These are phyloP conservation scores for Podarcis raffonei DNA, from an alignment of 2,113 vertebrate genomes.

Conservation along the genomic window DNA sequence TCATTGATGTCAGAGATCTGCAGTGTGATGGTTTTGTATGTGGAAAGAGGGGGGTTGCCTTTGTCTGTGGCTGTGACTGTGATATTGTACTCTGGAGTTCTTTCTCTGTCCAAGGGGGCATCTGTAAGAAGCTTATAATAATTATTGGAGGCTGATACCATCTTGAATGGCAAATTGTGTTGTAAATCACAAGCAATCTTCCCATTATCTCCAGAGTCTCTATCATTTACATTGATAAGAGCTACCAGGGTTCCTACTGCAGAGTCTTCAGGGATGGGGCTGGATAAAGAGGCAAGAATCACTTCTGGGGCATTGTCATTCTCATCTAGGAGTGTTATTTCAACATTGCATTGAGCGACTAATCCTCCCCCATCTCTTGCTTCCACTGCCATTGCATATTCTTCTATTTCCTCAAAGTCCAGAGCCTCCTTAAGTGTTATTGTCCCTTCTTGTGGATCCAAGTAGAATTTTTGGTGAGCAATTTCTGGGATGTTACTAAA, in stretches of 20 bases:
- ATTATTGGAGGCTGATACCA: slow-evolving; percentile 51
- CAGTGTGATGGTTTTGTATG: slow-evolving; percentile 50
- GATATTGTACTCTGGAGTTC: background rate
- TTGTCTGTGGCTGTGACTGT: slow-evolving; percentile 19
- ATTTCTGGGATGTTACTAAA: slow-evolving; percentile 52
- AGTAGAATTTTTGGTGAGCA: slow-evolving; percentile 43
- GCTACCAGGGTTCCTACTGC: slow-evolving; percentile 45
- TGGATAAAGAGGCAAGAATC: slow-evolving; percentile 48
- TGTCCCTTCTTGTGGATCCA: slow-evolving; percentile 54
- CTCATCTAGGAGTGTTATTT: slow-evolving; percentile 69
- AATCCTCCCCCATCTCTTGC: slow-evolving; percentile 70
- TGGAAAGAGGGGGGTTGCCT: slow-evolving; percentile 61
- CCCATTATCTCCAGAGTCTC: slow-evolving; percentile 56
- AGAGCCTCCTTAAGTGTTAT: slow-evolving; percentile 41
- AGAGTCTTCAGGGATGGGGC: slow-evolving; percentile 49
- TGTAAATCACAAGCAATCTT: slow-evolving; percentile 43
- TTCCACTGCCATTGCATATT: slow-evolving; percentile 62
- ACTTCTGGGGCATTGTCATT: slow-evolving; percentile 75
- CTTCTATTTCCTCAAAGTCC: slow-evolving; percentile 58
- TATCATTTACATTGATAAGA: slow-evolving; percentile 50
- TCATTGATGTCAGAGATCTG: slow-evolving; percentile 74
- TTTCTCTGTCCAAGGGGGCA: background rate
- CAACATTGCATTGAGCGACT: slow-evolving; percentile 57
- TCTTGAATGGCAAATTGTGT: slow-evolving; percentile 38
- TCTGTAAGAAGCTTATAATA: slow-evolving; percentile 45